Percentiles rank a stretch among this genome's conserved stretches.
Evolutionary conservation across 2,113 vertebrate genomes (phyloP).

Genomic region (Callipepla californica): DNA sequence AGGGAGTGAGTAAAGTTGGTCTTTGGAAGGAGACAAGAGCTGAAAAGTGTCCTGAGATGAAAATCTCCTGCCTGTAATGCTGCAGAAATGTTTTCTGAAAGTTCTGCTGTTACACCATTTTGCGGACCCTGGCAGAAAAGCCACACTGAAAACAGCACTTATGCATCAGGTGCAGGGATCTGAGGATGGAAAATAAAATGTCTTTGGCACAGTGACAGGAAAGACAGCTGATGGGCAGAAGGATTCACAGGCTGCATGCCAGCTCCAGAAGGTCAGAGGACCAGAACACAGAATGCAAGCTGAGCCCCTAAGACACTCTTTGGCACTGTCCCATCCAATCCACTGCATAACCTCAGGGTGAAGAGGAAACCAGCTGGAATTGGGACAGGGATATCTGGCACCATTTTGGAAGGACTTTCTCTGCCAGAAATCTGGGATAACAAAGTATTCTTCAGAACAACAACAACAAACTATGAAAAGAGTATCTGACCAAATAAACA

Average conservation of each 20-base stretch:
- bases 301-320: not conserved
- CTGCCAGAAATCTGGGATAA: not conserved
- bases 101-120: not conserved
- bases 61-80: not conserved
- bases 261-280: slow-evolving; percentile 36
- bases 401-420: not conserved
- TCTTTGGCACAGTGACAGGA: not conserved
- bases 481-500: not conserved
- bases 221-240: slow-evolving; percentile 37
- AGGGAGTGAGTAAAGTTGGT: not conserved
- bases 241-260: not conserved
- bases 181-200: not conserved
- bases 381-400: slow-evolving; percentile 14
- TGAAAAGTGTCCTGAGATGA: not conserved
- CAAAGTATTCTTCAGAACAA: not conserved
- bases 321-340: not conserved
- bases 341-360: slow-evolving; percentile 38
- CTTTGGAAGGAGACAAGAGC: not conserved
- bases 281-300: slow-evolving; percentile 24
- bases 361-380: slow-evolving; percentile 20
- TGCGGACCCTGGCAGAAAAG: not conserved
- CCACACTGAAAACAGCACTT: not conserved
- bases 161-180: not conserved
- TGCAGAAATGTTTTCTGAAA: not conserved
- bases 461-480: not conserved